Base-by-base conservation (phyloP, 2,797 vertebrate genomes). In the Todus mexicanus region DNA sequence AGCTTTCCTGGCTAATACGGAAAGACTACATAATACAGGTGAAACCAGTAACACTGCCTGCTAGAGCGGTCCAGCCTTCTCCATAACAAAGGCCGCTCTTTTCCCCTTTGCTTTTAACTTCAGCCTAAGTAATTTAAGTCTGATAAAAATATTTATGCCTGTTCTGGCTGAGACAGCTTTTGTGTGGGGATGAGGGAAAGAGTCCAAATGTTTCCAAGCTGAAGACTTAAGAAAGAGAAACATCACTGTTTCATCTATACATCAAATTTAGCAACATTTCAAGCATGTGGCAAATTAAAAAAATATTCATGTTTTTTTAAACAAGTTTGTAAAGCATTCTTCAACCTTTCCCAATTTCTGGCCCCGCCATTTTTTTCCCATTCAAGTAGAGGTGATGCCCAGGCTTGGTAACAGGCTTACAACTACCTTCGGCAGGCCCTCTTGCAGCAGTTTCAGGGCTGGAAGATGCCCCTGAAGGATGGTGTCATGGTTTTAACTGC, bases 111-210 rank as follows among this genome's bases (percentile, higher is more conserved):
- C 93, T 94, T 94, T 94, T 86, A 93, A 91, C 59, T 91, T 85
- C 75, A 92, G 63, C 51, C 59, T 82, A 92, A 93, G 84, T 48
- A 91, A 85, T 84, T 95, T 79, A 85, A 79, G 59, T 27, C 72
- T 93, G 89, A 95, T 91, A 93, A 93, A 96, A 96, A 91, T 83
- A 93, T 87, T 94, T 92, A 92, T 87, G 69, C 72, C 43, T 91
- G 69, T 43, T 77, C 45, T 45, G 51, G 14, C 43, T 87, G 47
- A 95, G 73, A 87, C 84, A 86, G 79, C 66, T 93, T 96, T 93
- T 91, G 61, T 94, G 82, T 89, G 54, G 79, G 63, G 66, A 91
- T 78, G 33, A 89, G 15, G 10, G 86, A 94, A 21, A 78, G 70
- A 85, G 19, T 70, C 20, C 54, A 86, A 86, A 72, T 4, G n/a